Evolutionary conservation across 53 echinoderm and acorn worm genomes (phyloP).

Genomic region (Antedon mediterranea): DNA sequence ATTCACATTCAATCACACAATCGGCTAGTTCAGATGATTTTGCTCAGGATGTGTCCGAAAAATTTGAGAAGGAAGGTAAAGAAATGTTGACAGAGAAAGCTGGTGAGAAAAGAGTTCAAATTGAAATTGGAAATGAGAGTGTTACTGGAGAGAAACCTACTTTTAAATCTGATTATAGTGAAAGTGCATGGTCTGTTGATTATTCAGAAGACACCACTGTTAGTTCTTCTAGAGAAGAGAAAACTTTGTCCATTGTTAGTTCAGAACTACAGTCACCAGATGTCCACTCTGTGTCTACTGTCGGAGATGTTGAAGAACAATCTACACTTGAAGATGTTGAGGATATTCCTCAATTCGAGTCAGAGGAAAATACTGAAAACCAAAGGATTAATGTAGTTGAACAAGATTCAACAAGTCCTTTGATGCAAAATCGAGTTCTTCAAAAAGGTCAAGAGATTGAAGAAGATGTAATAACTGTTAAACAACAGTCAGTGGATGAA

Average conservation of each 20-base stretch:
- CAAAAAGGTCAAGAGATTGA: neutral
- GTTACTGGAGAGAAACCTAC: neutral
- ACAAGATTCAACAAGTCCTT: neutral
- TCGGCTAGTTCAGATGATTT: constrained; percentile 12
- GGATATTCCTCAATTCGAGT: constrained; percentile 3
- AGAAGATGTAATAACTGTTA: neutral
- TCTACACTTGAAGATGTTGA: constrained; percentile 10
- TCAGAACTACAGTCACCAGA: neutral
- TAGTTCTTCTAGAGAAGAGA: neutral
- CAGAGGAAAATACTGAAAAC: constrained; percentile 11
- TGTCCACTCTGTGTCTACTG: neutral
- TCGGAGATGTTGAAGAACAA: constrained; percentile 5
- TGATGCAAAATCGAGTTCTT: neutral
- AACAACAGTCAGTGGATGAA: neutral
- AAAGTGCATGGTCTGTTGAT: constrained; percentile 1
- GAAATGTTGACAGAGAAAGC: neutral
- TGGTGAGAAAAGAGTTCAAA: neutral
- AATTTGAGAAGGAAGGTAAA: constrained; percentile 5
- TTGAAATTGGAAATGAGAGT: neutral
- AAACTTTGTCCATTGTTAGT: neutral
- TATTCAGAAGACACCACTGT: neutral
- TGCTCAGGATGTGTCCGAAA: constrained; percentile 7
- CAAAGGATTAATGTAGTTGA: constrained; percentile 5
- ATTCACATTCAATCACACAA: constrained; percentile 7
- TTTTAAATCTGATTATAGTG: neutral